phyloP scores from a whole-genome alignment of 2,113 vertebrate genomes.

The Oxyura jamaicensis region DNA sequence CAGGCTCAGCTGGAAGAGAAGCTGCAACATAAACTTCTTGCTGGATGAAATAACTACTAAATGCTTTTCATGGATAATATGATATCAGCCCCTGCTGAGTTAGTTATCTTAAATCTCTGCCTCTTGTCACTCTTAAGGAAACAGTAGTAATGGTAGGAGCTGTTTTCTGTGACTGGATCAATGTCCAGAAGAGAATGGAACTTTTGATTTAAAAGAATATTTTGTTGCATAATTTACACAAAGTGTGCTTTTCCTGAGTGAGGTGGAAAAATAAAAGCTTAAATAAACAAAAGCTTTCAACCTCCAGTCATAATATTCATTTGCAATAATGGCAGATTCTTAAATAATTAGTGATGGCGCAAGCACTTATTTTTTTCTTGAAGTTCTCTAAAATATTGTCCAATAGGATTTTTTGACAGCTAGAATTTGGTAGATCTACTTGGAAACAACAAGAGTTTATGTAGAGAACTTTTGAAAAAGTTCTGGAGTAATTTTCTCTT shows the following conservation, averaged over 20 bases:
- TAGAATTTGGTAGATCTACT: not conserved
- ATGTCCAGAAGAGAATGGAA: not conserved
- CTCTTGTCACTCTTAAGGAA: not conserved
- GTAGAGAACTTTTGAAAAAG: not conserved
- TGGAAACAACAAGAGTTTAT: not conserved
- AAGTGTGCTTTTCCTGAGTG: not conserved
- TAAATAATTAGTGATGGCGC: not conserved
- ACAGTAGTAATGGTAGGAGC: not conserved
- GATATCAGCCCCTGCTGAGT: not conserved
- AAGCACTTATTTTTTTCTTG: not conserved
- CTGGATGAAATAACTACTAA: slow-evolving; percentile 41
- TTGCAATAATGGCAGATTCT: not conserved
- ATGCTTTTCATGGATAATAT: not conserved
- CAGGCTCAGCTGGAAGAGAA: slow-evolving; percentile 36
- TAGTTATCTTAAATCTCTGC: slow-evolving; percentile 33
- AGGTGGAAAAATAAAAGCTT: not conserved
- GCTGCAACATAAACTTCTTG: slow-evolving; percentile 17
- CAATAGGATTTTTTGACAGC: not conserved
- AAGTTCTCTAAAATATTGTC: not conserved
- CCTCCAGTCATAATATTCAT: not conserved
- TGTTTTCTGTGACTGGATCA: not conserved
- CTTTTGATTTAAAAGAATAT: not conserved
- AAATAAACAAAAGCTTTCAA: slow-evolving; percentile 5
- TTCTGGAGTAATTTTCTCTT: not conserved
- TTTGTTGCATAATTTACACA: not conserved